Base-by-base conservation (phyloP, 2,797 vertebrate genomes). In the Phrynocephalus vlangalii region DNA sequence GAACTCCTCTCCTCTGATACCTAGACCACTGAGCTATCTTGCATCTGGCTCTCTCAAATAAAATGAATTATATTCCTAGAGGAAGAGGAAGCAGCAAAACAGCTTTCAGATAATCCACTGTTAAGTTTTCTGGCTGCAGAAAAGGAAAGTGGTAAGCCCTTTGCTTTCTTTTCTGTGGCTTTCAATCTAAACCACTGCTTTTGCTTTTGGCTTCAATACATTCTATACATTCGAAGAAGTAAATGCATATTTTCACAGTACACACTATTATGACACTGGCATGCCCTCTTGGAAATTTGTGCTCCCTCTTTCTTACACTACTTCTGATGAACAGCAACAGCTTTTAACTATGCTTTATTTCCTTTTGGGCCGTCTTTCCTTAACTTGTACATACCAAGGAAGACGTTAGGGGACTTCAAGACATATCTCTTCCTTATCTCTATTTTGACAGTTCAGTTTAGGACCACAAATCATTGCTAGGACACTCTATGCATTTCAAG, bases 141-240 rank as follows among this genome's bases (percentile, higher is more conserved):
- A 63, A 94, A 95, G 95, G 95, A 96, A 96, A 96, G 95, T 93
- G 94, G 95, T 94, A 95, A 95, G 80, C 89, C 95, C 93, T 96
- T 95, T 93, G 93, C 94, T 96, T 95, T 96, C 96, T 95, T 91
- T 9, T 60, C 9, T 91, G 96, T 93, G 94, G 97, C 94, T 95
- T 96, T 95, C 91, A 95, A 93, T 92, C 95, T 92, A 96, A 96
- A 95, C 96, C 96, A 96, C 96, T 96, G 90, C 95, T 94, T 95
- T 94, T 96, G 94, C 95, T 95, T 92, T 88, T 92, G 86, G 90
- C 91, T 93, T 93, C 88, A 95, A 91, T 91, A 86, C 93, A 94
- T 94, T 95, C 94, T 94, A 89, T 89, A 90, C 94, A 94, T 93
- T 95, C 91, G 92, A 92, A 94, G 91, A 90, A 88, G 88, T 90